These are phyloP conservation scores for human DNA, from an alignment of 2,113 vertebrate species.

Conservation along the genomic window DNA sequence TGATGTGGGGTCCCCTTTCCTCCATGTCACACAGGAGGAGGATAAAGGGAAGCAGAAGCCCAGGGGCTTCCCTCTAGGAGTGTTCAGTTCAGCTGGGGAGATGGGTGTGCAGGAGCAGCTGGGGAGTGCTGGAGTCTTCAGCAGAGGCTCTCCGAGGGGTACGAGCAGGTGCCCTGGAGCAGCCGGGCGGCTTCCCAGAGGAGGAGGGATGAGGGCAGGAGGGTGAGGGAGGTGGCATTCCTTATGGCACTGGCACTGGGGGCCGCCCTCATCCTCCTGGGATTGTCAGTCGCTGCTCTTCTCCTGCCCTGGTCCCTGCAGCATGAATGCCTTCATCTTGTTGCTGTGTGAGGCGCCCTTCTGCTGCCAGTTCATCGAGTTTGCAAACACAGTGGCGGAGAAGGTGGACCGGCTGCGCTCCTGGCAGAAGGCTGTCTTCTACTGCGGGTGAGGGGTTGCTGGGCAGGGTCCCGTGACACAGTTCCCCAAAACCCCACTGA, in stretches of 20 bases:
- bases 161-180: background rate
- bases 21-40: background rate
- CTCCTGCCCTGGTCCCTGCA: background rate
- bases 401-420: conserved; percentile 90
- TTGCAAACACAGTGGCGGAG: conserved; percentile 89
- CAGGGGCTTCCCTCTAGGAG: background rate
- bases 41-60: background rate
- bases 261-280: fast-evolving
- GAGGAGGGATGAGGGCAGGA: background rate
- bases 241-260: background rate
- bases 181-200: background rate
- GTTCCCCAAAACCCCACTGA: background rate
- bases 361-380: conserved; percentile 98
- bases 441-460: conserved; percentile 92
- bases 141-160: background rate
- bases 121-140: background rate
- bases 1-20: background rate
- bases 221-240: background rate
- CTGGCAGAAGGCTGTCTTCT: conserved; percentile 97
- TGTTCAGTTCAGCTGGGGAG: too few species aligned
- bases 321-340: conserved; percentile 93
- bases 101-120: fast-evolving
- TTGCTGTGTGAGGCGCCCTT: conserved; percentile 96
- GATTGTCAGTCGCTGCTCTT: fast-evolving
- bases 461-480: fast-evolving